Percentiles rank a stretch among this genome's conserved stretches.
Conservation (phyloP, 2,888 invertebrate genomes). For the Papilio gigon region DNA sequence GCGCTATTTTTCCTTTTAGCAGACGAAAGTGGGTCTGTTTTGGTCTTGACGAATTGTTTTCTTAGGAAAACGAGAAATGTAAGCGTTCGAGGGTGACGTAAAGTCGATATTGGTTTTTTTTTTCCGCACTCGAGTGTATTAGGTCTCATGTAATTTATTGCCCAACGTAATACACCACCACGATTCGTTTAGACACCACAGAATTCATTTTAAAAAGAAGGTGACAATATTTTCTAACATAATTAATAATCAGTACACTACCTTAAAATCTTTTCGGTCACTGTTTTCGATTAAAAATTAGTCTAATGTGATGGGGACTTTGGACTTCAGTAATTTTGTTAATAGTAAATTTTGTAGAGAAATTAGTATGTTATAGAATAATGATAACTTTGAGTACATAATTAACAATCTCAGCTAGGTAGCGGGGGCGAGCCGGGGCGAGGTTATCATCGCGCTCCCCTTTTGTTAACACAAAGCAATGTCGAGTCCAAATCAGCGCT, state of each 20-base stretch:
- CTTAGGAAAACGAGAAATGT: slow-evolving; percentile 50
- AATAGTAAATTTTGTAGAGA: not conserved
- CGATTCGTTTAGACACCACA: not conserved
- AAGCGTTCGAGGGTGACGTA: slow-evolving; percentile 34
- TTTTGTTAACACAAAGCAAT: slow-evolving; percentile 61
- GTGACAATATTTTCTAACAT: not conserved
- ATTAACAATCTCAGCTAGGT: slow-evolving; percentile 57
- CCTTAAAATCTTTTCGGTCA: not conserved
- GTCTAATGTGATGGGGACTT: not conserved
- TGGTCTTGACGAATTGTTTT: slow-evolving; percentile 80
- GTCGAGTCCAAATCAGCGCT: slow-evolving; percentile 67
- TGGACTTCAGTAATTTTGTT: not conserved
- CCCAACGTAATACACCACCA: not conserved
- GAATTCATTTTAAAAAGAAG: not conserved
- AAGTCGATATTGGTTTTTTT: slow-evolving; percentile 40
- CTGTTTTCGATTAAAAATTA: not conserved
- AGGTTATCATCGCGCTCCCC: slow-evolving; percentile 62
- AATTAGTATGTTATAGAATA: slow-evolving; percentile 8
- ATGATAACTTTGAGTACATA: slow-evolving; percentile 43
- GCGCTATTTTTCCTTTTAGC: slow-evolving; percentile 78
- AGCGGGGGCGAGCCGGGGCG: slow-evolving; percentile 52
- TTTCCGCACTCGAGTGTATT: slow-evolving; percentile 20
- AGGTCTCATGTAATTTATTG: slow-evolving; percentile 14
- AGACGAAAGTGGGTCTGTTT: slow-evolving; percentile 67
- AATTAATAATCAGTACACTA: not conserved